Conservation (phyloP, 2,888 invertebrate genomes). For the Tillus elongatus region DNA sequence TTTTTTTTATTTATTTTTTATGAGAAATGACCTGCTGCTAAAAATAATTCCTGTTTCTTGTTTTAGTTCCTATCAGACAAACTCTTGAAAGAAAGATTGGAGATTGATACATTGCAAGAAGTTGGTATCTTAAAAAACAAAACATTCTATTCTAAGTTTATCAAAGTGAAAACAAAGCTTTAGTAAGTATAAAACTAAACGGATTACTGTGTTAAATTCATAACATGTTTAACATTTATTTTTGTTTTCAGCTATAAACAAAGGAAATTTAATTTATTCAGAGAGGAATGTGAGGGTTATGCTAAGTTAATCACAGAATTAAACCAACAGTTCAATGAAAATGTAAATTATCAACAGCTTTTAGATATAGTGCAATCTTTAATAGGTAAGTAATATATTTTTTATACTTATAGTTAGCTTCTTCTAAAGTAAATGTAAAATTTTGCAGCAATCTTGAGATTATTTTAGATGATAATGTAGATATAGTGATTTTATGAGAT, state of each 20-base stretch:
- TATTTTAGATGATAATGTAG: too few species aligned
- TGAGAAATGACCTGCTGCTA: background rate
- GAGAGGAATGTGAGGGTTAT: slow-evolving; percentile 99
- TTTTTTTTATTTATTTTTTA: slow-evolving; percentile 9
- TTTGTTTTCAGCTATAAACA: slow-evolving; percentile 85
- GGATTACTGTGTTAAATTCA: slow-evolving; percentile 1
- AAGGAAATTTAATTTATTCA: slow-evolving; percentile 94
- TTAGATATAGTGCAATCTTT: slow-evolving; percentile 87
- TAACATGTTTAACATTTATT: too few species aligned
- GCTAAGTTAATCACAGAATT: slow-evolving; percentile 92
- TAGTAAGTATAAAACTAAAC: slow-evolving; percentile 66
- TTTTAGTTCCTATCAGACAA: slow-evolving; percentile 66
- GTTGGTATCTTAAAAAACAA: slow-evolving; percentile 83
- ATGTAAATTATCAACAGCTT: slow-evolving; percentile 56
- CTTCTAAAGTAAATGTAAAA: too few species aligned
- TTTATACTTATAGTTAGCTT: too few species aligned
- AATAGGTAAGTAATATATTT: slow-evolving; percentile 67
- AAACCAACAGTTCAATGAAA: slow-evolving; percentile 67
- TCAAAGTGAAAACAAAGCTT: slow-evolving; percentile 94
- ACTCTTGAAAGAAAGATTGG: slow-evolving; percentile 82
- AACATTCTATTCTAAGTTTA: slow-evolving; percentile 88
- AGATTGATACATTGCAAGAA: slow-evolving; percentile 89
- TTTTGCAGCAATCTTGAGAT: too few species aligned
- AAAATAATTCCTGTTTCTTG: slow-evolving; percentile 11
- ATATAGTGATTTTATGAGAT: too few species aligned